Evolutionary conservation across 2,113 vertebrate genomes (phyloP).

Genomic region (Morone chrysops): DNA sequence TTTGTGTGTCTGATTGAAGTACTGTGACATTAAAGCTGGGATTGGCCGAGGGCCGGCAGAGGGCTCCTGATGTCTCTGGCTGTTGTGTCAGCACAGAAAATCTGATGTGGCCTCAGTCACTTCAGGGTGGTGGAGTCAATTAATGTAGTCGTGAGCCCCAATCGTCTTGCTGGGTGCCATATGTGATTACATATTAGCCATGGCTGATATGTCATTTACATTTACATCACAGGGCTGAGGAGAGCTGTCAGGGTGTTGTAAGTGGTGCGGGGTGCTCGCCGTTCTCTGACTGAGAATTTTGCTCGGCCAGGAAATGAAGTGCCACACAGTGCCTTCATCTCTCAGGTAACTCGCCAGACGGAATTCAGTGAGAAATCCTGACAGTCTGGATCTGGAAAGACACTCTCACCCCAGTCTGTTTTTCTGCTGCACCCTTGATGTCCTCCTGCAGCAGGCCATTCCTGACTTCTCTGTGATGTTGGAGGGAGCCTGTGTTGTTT

Average conservation of each 20-base stretch:
- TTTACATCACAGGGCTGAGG: slow-evolving; percentile 78
- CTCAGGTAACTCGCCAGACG: slow-evolving; percentile 72
- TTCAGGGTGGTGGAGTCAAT: slow-evolving; percentile 78
- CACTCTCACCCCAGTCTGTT: slow-evolving; percentile 76
- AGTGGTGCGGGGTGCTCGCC: slow-evolving; percentile 56
- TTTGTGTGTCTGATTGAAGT: slow-evolving; percentile 74
- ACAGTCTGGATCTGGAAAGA: slow-evolving; percentile 78
- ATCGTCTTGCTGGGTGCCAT: slow-evolving; percentile 80
- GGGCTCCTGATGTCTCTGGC: slow-evolving; percentile 58
- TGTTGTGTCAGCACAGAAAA: slow-evolving; percentile 70
- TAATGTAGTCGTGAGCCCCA: slow-evolving; percentile 77
- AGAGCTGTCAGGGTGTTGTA: slow-evolving; percentile 76
- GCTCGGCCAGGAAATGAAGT: slow-evolving; percentile 78
- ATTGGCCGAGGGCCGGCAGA: slow-evolving; percentile 66
- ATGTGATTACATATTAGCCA: slow-evolving; percentile 84
- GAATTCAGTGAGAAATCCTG: slow-evolving; percentile 71
- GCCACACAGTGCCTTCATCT: slow-evolving; percentile 76
- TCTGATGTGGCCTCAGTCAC: slow-evolving; percentile 77
- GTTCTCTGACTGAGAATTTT: slow-evolving; percentile 61
- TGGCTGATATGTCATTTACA: slow-evolving; percentile 79
- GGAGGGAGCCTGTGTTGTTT: slow-evolving; percentile 80
- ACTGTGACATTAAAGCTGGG: slow-evolving; percentile 61
- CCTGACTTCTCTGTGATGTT: slow-evolving; percentile 79
- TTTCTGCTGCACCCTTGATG: slow-evolving; percentile 78
- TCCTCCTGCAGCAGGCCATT: slow-evolving; percentile 73